Conservation (phyloP, 2,113 vertebrate genomes). For the Strigops habroptila region DNA sequence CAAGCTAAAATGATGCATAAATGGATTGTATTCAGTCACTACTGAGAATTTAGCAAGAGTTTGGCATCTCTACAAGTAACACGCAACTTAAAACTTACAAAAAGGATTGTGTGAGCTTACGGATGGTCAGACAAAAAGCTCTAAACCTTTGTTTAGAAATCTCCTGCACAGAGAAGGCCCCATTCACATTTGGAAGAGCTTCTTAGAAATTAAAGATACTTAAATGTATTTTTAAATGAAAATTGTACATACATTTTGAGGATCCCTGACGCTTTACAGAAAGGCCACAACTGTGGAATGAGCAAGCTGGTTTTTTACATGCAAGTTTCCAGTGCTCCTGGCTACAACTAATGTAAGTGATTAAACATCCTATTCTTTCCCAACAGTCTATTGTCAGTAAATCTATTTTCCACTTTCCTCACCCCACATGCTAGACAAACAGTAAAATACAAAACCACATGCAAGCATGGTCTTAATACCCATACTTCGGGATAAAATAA, state of each 20-base stretch:
- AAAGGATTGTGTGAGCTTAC: background rate
- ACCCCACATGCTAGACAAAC: conserved; percentile 9
- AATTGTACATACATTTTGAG: background rate
- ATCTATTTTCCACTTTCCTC: conserved; percentile 24
- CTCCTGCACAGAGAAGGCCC: background rate
- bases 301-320: background rate
- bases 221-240: background rate
- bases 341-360: background rate
- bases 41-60: background rate
- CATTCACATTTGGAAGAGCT: background rate
- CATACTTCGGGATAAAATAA: background rate
- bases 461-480: background rate
- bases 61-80: background rate
- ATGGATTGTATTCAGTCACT: background rate
- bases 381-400: background rate
- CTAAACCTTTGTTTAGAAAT: background rate
- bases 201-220: background rate
- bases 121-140: background rate
- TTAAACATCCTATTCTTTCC: conserved; percentile 37
- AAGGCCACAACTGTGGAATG: background rate
- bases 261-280: background rate
- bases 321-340: conserved; percentile 23
- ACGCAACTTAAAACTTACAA: background rate
- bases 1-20: background rate
- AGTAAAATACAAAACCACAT: background rate